Conservation (phyloP, 2,888 invertebrate species). For the Pecten maximus region DNA sequence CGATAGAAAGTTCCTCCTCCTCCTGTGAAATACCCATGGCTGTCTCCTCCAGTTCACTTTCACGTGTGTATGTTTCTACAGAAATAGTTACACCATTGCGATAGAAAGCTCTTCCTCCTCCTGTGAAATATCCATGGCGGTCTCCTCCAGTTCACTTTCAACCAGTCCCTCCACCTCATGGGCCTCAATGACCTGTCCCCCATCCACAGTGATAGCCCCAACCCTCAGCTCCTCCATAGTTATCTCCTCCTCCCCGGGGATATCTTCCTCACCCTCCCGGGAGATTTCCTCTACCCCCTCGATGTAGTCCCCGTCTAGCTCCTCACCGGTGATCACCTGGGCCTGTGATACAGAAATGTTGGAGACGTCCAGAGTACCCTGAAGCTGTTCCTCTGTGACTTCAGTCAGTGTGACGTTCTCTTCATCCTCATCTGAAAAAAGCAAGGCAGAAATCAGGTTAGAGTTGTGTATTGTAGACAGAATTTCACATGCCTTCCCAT, state of each 20-base stretch:
- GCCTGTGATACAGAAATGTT: not conserved
- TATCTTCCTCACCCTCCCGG: not conserved
- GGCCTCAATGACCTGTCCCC: not conserved
- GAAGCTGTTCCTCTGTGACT: not conserved
- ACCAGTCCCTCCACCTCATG: not conserved
- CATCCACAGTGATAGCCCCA: not conserved
- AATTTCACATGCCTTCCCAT: too few species aligned
- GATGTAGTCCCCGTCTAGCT: not conserved
- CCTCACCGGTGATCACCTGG: not conserved
- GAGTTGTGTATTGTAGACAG: too few species aligned
- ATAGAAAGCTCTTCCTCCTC: not conserved
- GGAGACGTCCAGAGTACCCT: not conserved
- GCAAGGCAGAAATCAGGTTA: not conserved
- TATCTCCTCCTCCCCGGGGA: not conserved
- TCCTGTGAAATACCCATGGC: slow-evolving; percentile 1
- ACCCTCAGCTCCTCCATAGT: not conserved
- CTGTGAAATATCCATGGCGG: not conserved
- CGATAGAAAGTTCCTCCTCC: not conserved
- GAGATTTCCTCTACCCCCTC: slow-evolving; percentile 22
- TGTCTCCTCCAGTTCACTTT: slow-evolving; percentile 13
- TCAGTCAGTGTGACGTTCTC: not conserved
- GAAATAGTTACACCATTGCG: not conserved
- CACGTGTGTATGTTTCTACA: not conserved
- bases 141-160: not conserved
- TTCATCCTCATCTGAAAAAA: not conserved